These are phyloP conservation scores for Philonicus albiceps DNA, from an alignment of 2,888 invertebrate genomes.

Conservation along the genomic window DNA sequence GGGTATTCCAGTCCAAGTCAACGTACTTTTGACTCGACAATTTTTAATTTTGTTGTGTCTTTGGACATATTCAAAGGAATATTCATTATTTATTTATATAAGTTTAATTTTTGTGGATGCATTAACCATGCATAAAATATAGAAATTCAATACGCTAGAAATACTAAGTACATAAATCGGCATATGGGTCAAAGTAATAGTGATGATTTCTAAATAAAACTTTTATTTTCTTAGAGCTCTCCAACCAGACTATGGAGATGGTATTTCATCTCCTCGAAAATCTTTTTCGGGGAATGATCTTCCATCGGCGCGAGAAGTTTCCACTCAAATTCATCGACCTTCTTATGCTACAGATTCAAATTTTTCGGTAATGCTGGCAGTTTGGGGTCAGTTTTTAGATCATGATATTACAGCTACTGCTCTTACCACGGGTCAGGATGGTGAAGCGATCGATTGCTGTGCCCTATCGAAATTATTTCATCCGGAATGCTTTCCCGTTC, in stretches of 20 bases:
- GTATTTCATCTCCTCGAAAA: slow-evolving; percentile 71
- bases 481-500: slow-evolving; percentile 84
- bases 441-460: slow-evolving; percentile 78
- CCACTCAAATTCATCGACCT: slow-evolving; percentile 76
- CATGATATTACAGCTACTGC: slow-evolving; percentile 89
- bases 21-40: no score
- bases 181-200: neutral
- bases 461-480: slow-evolving; percentile 62
- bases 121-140: no score
- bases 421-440: slow-evolving; percentile 74
- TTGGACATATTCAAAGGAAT: no score
- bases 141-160: no score
- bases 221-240: slow-evolving; percentile 62
- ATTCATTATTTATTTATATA: no score
- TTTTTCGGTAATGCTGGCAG: slow-evolving; percentile 84
- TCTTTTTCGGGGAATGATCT: slow-evolving; percentile 66
- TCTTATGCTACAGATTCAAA: slow-evolving; percentile 76
- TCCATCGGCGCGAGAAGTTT: slow-evolving; percentile 80
- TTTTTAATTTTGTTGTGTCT: no score
- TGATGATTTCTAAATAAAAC: neutral
- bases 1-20: no score
- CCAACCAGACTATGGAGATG: slow-evolving; percentile 79
- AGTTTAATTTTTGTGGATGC: no score
- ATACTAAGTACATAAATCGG: no score
- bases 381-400: slow-evolving; percentile 89